Base-by-base conservation (phyloP, 2,113 vertebrate genomes). In the Pogona vitticeps region DNA sequence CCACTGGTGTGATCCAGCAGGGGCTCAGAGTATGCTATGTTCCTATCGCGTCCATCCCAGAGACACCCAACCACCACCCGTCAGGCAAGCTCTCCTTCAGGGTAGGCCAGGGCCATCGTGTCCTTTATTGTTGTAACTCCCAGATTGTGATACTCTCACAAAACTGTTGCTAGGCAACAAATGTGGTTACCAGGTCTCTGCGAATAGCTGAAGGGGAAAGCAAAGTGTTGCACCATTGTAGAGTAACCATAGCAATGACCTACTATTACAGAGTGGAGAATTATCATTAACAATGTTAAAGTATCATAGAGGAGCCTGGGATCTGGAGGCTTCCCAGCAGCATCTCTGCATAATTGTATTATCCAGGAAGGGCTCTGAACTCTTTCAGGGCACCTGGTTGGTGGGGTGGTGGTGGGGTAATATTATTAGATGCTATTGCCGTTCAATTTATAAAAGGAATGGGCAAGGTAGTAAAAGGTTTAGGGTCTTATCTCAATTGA, bases 211-310 rank as follows among this genome's bases (percentile, higher is more conserved):
- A 97, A 96, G 96, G 96, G 94, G 94, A 96, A 96, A 95, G 94
- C 94, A 88, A 96, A 97, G 96, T 97, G 96, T 97, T 96, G 95
- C 96, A 96, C 95, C 95, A 97, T 96, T 97, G 96, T 97, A 96
- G 95, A 96, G 97, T 97, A 97, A 97, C 97, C 97, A 97, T 97
- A 97, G 97, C 97, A 97, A 97, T 97, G 97, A 97, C 97, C 97
- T 97, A 97, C 95, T 97, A 97, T 97, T 96, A 97, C 95, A 95
- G 96, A 97, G 95, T 95, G 94, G 97, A 95, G 96, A 97, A 97
- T 97, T 96, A 97, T 96, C 96, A 97, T 97, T 97, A 97, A 96
- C 96, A 96, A 93, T 95, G 95, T 96, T 96, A 96, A 97, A 96
- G 94, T 97, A 97, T 96, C 95, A 96, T 92, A 95, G 65, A 8